These are phyloP conservation scores for Eupristina koningsbergeri DNA, from an alignment of 1,140 invertebrate species.

Conservation along the genomic window DNA sequence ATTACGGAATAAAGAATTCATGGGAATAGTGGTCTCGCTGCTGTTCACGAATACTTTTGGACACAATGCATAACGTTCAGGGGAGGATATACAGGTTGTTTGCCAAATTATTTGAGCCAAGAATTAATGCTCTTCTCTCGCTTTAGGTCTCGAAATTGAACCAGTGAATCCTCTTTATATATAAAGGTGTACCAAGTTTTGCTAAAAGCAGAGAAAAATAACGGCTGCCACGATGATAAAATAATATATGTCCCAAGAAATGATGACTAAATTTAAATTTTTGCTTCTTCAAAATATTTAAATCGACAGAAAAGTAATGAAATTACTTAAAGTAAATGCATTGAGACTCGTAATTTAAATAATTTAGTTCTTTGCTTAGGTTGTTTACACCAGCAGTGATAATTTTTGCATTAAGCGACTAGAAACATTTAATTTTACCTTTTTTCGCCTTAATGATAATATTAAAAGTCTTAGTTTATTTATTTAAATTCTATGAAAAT, in stretches of 20 bases:
- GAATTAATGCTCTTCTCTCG: too few species aligned
- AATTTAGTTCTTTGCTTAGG: neutral
- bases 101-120: too few species aligned
- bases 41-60: too few species aligned
- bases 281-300: neutral
- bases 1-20: conserved; percentile 25
- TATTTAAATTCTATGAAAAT: too few species aligned
- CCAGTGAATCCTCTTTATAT: too few species aligned
- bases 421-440: neutral
- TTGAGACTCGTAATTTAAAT: neutral
- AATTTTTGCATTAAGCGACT: neutral
- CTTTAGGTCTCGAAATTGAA: too few species aligned
- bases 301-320: neutral
- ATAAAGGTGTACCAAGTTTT: too few species aligned
- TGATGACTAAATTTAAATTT: neutral
- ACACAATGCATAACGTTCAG: too few species aligned
- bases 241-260: neutral
- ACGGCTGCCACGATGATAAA: neutral
- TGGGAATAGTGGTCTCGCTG: neutral
- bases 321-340: neutral
- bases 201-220: neutral
- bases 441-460: neutral
- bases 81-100: too few species aligned
- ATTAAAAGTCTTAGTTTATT: neutral
- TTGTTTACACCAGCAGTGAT: neutral